These are phyloP conservation scores for Pogona vitticeps DNA, from an alignment of 2,113 vertebrate species.

Conservation along the genomic window DNA sequence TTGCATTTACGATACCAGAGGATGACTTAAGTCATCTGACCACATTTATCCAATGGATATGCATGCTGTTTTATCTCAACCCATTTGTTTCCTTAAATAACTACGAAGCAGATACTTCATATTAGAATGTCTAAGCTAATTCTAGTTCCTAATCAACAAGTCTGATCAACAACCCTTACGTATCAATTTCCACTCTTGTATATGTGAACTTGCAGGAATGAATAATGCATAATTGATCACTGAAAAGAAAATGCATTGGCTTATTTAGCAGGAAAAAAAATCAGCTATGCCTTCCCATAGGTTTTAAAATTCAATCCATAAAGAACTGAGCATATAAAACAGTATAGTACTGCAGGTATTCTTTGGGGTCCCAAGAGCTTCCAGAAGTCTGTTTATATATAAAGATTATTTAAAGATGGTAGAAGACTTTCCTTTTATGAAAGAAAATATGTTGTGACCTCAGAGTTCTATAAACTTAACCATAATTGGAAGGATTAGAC, in stretches of 20 bases:
- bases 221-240: neutral
- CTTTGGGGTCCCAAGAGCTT: neutral
- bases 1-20: too few species aligned
- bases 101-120: too few species aligned
- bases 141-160: neutral
- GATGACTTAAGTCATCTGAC: too few species aligned
- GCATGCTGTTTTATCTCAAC: too few species aligned
- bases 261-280: too few species aligned
- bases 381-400: neutral
- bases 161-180: neutral
- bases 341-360: neutral
- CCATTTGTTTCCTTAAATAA: too few species aligned
- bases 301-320: too few species aligned
- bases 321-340: neutral
- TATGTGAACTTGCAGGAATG: too few species aligned
- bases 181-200: neutral
- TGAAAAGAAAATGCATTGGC: too few species aligned
- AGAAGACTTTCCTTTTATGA: slow-evolving; percentile 67
- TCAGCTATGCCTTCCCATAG: too few species aligned
- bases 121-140: too few species aligned
- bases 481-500: slow-evolving; percentile 62
- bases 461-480: slow-evolving; percentile 58
- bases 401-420: neutral
- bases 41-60: too few species aligned
- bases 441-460: neutral